Percentiles rank a stretch among this genome's conserved stretches.
Evolutionary conservation across 2,113 vertebrate genomes (phyloP).

Genomic region (Pseudonaja textilis): DNA sequence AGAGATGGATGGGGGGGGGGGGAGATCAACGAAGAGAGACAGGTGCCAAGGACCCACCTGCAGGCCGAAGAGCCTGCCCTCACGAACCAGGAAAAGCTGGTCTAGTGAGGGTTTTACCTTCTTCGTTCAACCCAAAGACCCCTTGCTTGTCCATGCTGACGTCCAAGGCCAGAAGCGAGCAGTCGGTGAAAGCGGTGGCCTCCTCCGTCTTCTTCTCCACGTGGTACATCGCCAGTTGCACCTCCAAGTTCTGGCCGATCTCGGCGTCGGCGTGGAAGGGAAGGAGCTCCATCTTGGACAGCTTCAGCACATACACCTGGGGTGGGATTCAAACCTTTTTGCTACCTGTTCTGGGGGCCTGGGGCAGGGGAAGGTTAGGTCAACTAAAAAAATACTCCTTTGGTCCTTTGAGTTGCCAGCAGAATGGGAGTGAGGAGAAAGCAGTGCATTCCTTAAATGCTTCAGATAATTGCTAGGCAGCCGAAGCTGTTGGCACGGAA

Average conservation of each 20-base stretch:
- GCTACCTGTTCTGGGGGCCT: too few species aligned
- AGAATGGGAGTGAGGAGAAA: too few species aligned
- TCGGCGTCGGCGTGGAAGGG: slow-evolving; percentile 63
- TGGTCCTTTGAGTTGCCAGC: too few species aligned
- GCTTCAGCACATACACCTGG: slow-evolving; percentile 65
- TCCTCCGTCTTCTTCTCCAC: slow-evolving; percentile 35
- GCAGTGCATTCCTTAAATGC: too few species aligned
- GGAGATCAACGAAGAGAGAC: too few species aligned
- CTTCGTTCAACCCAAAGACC: slow-evolving; percentile 59
- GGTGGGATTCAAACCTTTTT: too few species aligned
- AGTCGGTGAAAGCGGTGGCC: slow-evolving; percentile 61
- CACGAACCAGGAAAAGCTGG: background rate
- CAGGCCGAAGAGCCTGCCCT: background rate
- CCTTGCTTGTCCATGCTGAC: slow-evolving; percentile 65
- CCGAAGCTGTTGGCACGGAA: too few species aligned
- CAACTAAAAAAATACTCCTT: too few species aligned
- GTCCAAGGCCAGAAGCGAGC: slow-evolving; percentile 64
- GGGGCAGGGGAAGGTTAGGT: too few species aligned
- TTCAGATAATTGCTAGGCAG: too few species aligned
- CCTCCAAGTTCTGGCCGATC: slow-evolving; percentile 62
- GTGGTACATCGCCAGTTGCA: slow-evolving; percentile 66
- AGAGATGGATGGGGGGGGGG: too few species aligned
- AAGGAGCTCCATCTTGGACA: slow-evolving; percentile 63
- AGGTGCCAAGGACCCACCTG: too few species aligned
- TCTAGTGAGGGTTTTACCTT: slow-evolving; percentile 39